A percentile compares a stretch with the other conserved stretches of the same genome.
Evolutionary conservation across 37 sponge, comb jelly and placozoan genomes (phyloP).

Genomic region (Dysidea cf. avara): DNA sequence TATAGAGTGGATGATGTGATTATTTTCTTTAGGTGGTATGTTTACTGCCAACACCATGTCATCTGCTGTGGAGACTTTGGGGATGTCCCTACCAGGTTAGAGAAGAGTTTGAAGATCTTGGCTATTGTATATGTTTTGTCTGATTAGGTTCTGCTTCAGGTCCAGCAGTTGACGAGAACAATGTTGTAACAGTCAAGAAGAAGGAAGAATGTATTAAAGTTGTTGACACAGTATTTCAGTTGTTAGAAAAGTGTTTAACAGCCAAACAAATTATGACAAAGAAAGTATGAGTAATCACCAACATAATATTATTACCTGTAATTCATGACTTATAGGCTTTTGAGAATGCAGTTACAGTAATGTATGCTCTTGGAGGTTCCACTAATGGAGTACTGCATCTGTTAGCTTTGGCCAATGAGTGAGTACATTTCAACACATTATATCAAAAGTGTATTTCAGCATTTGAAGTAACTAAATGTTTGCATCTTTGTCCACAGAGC

Average conservation of each 20-base stretch:
- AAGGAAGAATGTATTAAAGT: constrained; percentile 34
- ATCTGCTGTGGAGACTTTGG: constrained; percentile 65
- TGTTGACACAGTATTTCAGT: constrained; percentile 46
- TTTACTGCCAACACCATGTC: constrained; percentile 87
- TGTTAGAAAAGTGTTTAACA: constrained; percentile 23
- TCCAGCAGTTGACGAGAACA: constrained; percentile 61
- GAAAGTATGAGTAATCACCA: constrained; percentile 23
- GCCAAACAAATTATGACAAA: constrained; percentile 69
- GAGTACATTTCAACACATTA: constrained; percentile 1
- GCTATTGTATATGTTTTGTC: neutral
- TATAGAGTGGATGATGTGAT: too few relatives aligned
- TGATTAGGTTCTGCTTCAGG: constrained; percentile 59
- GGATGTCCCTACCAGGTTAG: constrained; percentile 72
- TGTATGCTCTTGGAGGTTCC: constrained; percentile 74
- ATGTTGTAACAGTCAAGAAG: constrained; percentile 60
- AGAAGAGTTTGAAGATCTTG: too few relatives aligned
- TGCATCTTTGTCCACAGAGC: constrained; percentile 39
- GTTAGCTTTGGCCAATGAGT: constrained; percentile 74
- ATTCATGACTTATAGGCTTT: constrained; percentile 57
- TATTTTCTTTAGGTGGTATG: constrained; percentile 68
- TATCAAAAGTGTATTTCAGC: too few relatives aligned
- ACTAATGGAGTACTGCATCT: constrained; percentile 77
- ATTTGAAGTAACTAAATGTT: too few relatives aligned
- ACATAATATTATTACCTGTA: too few relatives aligned
- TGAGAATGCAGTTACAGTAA: constrained; percentile 76